Base-by-base conservation (phyloP, 2,888 invertebrate species). In the Leptura quadrifasciata region DNA sequence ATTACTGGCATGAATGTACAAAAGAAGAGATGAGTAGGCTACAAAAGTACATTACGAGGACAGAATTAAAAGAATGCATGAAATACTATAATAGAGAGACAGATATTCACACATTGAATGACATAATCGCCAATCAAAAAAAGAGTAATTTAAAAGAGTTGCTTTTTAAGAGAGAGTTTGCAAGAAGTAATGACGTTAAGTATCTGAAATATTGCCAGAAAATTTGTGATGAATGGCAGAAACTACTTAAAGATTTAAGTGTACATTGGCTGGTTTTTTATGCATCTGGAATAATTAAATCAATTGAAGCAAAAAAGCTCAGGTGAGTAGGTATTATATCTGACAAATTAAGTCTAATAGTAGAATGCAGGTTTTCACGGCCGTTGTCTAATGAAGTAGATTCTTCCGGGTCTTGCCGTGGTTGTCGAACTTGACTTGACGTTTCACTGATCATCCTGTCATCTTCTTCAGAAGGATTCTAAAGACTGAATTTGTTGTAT, bases 1-100 rank as follows among this genome's bases (percentile, higher is more conserved):
- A 15, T 58, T 18, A 67, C 24, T 76, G 76, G 76, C 76, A 76
- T 24, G 5, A 69, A 60, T 12, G 57, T 35, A 72, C 76, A 24
- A 76, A 76, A 57, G 6, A 35, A 20, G 76, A 76, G 24, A 68
- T 76, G 63, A 63, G 15, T 12, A 67, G 68, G 60, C 57, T 76
- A 12, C 31, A 18, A 57, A 54, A 72, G 27, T 58, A 72, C 21
- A 63, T 76, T 17, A 67, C 68, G 6, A 72, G 35, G 47, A 18
- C 18, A 18, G 63, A 76, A 18, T 52, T 76, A 24, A 68, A 63
- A 31, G 15, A 54, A 57, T 76, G 72, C 18, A 72, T 76, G 68
- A 35, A 10, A 27, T 20, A 55, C 55, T 72, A 47, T 27, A 60
- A 17, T 35, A 68, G 2, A 20, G 10, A 57, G 12, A 17, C 10